Evolutionary conservation across 2,888 invertebrate species (phyloP).

Genomic region (Aquatica leii): DNA sequence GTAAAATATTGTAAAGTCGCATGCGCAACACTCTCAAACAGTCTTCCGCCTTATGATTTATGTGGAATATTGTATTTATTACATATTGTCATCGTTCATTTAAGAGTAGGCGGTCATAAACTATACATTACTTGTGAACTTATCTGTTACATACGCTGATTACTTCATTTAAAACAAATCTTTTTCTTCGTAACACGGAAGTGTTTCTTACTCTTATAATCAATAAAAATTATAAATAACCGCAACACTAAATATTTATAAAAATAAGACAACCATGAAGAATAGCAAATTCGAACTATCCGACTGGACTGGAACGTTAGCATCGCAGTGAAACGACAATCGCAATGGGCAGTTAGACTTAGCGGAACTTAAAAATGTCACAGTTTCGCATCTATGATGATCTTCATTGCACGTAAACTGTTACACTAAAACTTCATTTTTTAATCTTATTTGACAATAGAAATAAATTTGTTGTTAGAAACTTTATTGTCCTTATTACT

Average conservation of each 20-base stretch:
- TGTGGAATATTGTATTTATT: conserved; percentile 26
- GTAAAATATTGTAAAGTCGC: conserved; percentile 36
- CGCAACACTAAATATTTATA: neutral
- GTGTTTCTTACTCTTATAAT: conserved; percentile 17
- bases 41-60: conserved; percentile 39
- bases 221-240: conserved; percentile 22
- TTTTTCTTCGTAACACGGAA: conserved; percentile 13
- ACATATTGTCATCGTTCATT: conserved; percentile 23
- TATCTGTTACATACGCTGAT: conserved; percentile 2
- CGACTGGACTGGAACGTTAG: conserved; percentile 32
- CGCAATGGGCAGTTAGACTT: conserved; percentile 28
- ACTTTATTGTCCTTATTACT: no score
- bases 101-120: conserved; percentile 13
- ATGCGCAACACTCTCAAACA: conserved; percentile 26
- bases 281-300: conserved; percentile 30
- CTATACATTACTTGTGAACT: neutral
- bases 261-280: conserved; percentile 17
- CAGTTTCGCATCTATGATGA: conserved; percentile 36
- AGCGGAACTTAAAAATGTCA: conserved; percentile 36
- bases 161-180: neutral
- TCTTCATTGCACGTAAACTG: conserved; percentile 32
- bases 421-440: conserved; percentile 11
- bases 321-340: conserved; percentile 21
- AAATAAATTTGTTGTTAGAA: no score
- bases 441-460: conserved; percentile 5